Base-by-base conservation (phyloP, 92 coral and sea anemone genomes). In the Actinernus sp. region DNA sequence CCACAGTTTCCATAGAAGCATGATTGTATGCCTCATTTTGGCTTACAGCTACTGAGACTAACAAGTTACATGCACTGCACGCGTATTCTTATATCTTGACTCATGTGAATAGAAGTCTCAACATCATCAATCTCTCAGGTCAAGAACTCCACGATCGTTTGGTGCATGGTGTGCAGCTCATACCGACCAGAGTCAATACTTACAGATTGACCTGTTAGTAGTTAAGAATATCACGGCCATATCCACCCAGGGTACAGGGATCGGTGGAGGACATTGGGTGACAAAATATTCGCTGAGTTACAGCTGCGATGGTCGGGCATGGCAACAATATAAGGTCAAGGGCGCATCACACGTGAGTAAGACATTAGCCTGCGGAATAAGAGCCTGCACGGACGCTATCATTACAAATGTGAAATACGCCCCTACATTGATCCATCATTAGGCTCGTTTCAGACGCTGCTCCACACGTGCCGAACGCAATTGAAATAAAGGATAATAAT, bases 81-180 rank as follows among this genome's bases (percentile, higher is more conserved):
- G n/a, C n/a, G n/a, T n/a, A n/a, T n/a, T n/a, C n/a, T n/a, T n/a
- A n/a, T n/a, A n/a, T n/a, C n/a, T n/a, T n/a, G n/a, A n/a, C n/a
- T n/a, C n/a, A n/a, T n/a, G n/a, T n/a, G n/a, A n/a, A n/a, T n/a
- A n/a, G n/a, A n/a, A n/a, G 6, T 18, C 12, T 31, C 22, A 3
- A 3, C 48, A 57, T 38, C 10, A 25, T 14, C 3, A 16, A 4
- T 29, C 23, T 0, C 45, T 14, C 46, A 65, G 46, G 61, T 28
- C 28, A 51, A 65, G 82, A 29, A 47, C 28, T 20, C 32, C 30
- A 10, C 68, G n/a, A 2, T 59, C 89, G 20, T 55, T 89, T 3
- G 91, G 96, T 22, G 96, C 88, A 13, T 89, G 96, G 96, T 89
- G 96, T 31, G 72, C 96, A 8, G 34, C 34, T 1, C 67, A 31